phyloP scores from a whole-genome alignment of 2,113 vertebrate species.

The Dendropsophus ebraccatus region DNA sequence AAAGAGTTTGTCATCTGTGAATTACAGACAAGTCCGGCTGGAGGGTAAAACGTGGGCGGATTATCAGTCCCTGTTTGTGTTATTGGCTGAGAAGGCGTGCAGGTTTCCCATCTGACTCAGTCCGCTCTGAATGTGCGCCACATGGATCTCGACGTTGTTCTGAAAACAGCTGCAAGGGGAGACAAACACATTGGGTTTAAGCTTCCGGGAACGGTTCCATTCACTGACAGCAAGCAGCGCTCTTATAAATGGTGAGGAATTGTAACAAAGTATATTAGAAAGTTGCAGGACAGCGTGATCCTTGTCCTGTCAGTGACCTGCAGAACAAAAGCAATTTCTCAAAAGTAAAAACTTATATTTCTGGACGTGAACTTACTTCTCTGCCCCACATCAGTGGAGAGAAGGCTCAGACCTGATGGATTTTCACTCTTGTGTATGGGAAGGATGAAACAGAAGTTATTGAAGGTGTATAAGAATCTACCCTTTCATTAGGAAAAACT shows the following conservation, averaged over 20 bases:
- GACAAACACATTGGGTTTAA: conserved; percentile 55
- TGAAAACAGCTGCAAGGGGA: conserved; percentile 88
- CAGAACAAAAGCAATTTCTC: no score
- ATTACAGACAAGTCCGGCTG: conserved; percentile 27
- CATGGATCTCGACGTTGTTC: conserved; percentile 98
- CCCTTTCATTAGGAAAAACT: no score
- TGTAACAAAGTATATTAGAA: neutral
- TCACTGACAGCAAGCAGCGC: neutral
- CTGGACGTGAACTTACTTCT: no score
- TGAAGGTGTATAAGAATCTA: no score
- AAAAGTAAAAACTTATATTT: no score
- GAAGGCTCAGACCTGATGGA: no score
- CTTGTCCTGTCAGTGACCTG: no score
- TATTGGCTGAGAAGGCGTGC: conserved; percentile 95
- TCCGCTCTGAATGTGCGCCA: conserved; percentile 98
- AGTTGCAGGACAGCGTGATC: neutral
- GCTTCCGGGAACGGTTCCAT: neutral
- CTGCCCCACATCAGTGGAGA: no score
- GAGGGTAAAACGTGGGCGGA: neutral
- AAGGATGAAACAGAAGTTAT: no score
- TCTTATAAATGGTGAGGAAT: neutral
- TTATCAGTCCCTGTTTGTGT: conserved; percentile 93
- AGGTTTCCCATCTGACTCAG: conserved; percentile 98
- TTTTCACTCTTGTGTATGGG: no score
- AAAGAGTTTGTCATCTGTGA: neutral